Percentiles rank a stretch among this genome's conserved stretches.
These are phyloP conservation scores for Acleris holmiana DNA, from an alignment of 2,888 invertebrate species.

Conservation along the genomic window DNA sequence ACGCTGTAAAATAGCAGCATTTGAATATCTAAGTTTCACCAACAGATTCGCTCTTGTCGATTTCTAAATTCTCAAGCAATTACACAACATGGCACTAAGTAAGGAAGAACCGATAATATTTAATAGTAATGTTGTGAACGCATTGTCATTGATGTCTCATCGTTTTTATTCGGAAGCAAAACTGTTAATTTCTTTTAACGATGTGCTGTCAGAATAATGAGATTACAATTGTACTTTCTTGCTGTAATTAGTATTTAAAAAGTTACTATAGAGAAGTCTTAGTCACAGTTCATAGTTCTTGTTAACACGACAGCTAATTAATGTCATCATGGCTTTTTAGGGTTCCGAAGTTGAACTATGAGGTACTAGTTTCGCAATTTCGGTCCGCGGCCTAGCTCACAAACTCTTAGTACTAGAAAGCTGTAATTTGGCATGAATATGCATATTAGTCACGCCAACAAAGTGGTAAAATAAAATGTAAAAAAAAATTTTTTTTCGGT, in stretches of 20 bases:
- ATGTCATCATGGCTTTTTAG: too few relatives aligned
- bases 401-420: too few relatives aligned
- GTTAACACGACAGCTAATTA: too few relatives aligned
- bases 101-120: conserved; percentile 34
- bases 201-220: background rate
- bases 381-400: too few relatives aligned
- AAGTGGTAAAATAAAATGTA: too few relatives aligned
- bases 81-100: conserved; percentile 14
- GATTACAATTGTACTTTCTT: background rate
- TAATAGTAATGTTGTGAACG: conserved; percentile 32
- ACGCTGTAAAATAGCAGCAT: too few relatives aligned
- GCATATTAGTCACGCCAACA: too few relatives aligned
- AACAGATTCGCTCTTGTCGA: conserved; percentile 2
- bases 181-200: conserved; percentile 17
- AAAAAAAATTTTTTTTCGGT: too few relatives aligned
- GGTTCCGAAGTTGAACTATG: too few relatives aligned
- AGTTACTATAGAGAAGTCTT: background rate
- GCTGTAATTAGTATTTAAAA: background rate
- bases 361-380: too few relatives aligned
- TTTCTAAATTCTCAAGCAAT: conserved; percentile 33
- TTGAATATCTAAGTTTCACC: background rate
- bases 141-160: conserved; percentile 25
- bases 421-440: too few relatives aligned
- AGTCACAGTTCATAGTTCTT: too few relatives aligned
- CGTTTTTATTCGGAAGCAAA: conserved; percentile 20